These are phyloP conservation scores for Scatophagus argus DNA, from an alignment of 2,113 vertebrate genomes.

Conservation along the genomic window DNA sequence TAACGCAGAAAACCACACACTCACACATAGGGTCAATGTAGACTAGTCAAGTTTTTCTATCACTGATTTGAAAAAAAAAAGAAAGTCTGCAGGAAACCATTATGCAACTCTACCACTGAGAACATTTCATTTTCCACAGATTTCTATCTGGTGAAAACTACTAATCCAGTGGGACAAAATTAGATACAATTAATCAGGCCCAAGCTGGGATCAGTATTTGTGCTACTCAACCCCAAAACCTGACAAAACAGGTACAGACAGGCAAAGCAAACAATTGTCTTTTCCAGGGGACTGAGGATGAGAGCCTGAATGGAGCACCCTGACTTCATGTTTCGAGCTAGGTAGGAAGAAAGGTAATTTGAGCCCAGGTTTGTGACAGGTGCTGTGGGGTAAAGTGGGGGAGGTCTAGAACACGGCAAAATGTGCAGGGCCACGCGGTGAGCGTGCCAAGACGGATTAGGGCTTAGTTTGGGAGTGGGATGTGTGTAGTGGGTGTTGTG, in stretches of 20 bases:
- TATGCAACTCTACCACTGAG: background rate
- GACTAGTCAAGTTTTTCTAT: no score
- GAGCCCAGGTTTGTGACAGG: constrained; percentile 69
- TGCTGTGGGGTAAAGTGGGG: constrained; percentile 59
- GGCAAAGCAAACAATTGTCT: constrained; percentile 44
- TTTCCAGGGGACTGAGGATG: constrained; percentile 18
- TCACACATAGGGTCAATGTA: no score
- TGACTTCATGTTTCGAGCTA: constrained; percentile 31
- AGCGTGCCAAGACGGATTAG: constrained; percentile 67
- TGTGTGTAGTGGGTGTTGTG: constrained; percentile 52
- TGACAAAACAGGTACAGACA: constrained; percentile 15
- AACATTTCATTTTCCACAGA: constrained; percentile 26
- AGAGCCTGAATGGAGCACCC: constrained; percentile 40
- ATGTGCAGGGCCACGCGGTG: constrained; percentile 27
- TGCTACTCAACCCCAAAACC: background rate
- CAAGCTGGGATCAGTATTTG: constrained; percentile 17
- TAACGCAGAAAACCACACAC: no score
- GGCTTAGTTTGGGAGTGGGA: constrained; percentile 57
- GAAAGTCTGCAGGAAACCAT: constrained; percentile 23
- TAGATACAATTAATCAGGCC: constrained; percentile 25
- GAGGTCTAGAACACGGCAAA: constrained; percentile 50
- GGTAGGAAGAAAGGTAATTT: constrained; percentile 56
- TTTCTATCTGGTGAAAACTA: constrained; percentile 10
- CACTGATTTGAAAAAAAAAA: constrained; percentile 13
- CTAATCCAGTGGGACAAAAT: constrained; percentile 37